These are phyloP conservation scores for Falco concolor DNA, from an alignment of 2,797 vertebrate genomes.

Conservation along the genomic window DNA sequence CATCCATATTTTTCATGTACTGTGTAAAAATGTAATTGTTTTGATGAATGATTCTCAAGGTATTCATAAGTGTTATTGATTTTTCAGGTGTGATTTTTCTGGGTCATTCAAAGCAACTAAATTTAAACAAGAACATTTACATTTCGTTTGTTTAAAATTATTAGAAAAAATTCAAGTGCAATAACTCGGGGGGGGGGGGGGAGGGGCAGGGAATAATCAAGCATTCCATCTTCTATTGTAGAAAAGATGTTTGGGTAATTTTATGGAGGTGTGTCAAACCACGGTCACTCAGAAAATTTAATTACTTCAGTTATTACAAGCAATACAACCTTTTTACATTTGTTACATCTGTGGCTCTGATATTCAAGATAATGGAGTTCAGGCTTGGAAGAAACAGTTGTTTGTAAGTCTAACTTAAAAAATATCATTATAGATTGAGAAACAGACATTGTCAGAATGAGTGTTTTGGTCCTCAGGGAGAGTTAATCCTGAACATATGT, in stretches of 20 bases:
- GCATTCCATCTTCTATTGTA: not conserved
- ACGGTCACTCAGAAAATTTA: not conserved
- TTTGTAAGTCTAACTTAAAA: not conserved
- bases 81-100: slow-evolving; percentile 37
- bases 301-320: not conserved
- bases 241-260: not conserved
- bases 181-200: not conserved
- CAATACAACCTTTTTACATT: not conserved
- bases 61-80: slow-evolving; percentile 54
- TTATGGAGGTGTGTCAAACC: not conserved
- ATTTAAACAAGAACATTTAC: slow-evolving; percentile 27
- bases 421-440: not conserved
- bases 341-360: not conserved
- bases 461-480: not conserved
- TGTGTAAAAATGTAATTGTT: slow-evolving; percentile 49
- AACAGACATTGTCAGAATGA: not conserved
- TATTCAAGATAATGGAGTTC: not conserved
- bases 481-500: not conserved
- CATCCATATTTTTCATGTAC: slow-evolving; percentile 36
- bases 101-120: not conserved
- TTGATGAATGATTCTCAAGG: slow-evolving; percentile 55
- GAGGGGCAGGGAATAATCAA: not conserved
- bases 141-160: not conserved
- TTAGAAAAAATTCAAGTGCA: not conserved
- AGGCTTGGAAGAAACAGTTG: not conserved